Conservation (phyloP, 2,888 invertebrate species). For the Brachynemurus nebulosus region DNA sequence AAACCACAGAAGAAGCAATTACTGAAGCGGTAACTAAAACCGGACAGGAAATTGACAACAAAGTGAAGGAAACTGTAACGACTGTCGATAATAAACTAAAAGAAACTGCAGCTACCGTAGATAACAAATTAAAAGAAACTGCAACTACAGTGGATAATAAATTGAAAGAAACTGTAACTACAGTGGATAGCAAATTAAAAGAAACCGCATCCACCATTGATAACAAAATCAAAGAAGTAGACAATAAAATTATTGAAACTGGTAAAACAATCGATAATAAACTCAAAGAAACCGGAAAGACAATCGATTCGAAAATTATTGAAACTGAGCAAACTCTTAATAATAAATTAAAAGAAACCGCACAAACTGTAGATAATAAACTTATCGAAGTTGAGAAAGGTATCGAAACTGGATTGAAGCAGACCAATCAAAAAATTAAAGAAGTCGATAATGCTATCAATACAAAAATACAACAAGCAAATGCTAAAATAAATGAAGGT, state of each 20-base stretch:
- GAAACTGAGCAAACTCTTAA: slow-evolving; percentile 12
- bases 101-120: slow-evolving; percentile 10
- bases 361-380: slow-evolving; percentile 27
- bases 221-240: slow-evolving; percentile 20
- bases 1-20: slow-evolving; percentile 26
- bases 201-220: slow-evolving; percentile 25
- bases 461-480: slow-evolving; percentile 11
- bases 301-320: slow-evolving; percentile 17
- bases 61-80: slow-evolving; percentile 14
- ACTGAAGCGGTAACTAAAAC: slow-evolving; percentile 26
- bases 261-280: slow-evolving; percentile 29
- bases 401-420: background rate
- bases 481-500: background rate
- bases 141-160: slow-evolving; percentile 14
- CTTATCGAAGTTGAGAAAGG: background rate
- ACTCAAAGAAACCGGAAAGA: slow-evolving; percentile 19
- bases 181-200: slow-evolving; percentile 16
- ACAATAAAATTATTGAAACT: slow-evolving; percentile 23
- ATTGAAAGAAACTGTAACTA: slow-evolving; percentile 15
- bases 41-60: slow-evolving; percentile 22
- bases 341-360: slow-evolving; percentile 24
- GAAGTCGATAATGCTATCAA: slow-evolving; percentile 9
- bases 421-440: slow-evolving; percentile 11
- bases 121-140: slow-evolving; percentile 13
- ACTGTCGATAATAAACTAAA: slow-evolving; percentile 17